Evolutionary conservation across 64 coral and sea anemone species (phyloP).

Genomic region (Montipora foliosa): DNA sequence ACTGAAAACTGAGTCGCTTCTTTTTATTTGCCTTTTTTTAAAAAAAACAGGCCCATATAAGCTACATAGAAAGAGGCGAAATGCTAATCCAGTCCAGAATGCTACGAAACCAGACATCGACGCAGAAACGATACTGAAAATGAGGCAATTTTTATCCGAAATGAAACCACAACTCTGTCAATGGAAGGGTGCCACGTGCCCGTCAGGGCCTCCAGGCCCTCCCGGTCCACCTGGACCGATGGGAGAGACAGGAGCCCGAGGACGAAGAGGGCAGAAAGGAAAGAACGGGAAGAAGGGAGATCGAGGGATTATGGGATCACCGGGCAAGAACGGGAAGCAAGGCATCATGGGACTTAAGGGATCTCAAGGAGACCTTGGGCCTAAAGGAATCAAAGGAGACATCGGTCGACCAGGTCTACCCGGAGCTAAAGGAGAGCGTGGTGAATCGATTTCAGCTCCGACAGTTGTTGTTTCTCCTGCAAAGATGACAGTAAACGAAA

Average conservation of each 20-base stretch:
- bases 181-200: neutral
- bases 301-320: constrained; percentile 21
- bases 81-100: too few species aligned
- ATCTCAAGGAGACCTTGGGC: too few species aligned
- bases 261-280: constrained; percentile 13
- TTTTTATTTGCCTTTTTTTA: too few species aligned
- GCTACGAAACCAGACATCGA: too few species aligned
- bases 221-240: neutral
- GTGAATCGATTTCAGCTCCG: constrained; percentile 7
- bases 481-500: constrained; percentile 27
- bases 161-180: neutral
- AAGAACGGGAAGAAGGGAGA: constrained; percentile 23
- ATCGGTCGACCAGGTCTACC: neutral
- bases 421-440: constrained; percentile 50
- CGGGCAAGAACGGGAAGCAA: constrained; percentile 29
- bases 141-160: too few species aligned
- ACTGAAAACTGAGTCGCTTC: too few species aligned
- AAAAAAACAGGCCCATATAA: too few species aligned
- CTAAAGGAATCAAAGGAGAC: neutral
- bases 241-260: constrained; percentile 9
- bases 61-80: too few species aligned
- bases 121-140: too few species aligned
- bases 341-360: too few species aligned
- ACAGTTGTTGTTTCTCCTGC: neutral
- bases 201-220: neutral